Evolutionary conservation across 2,797 vertebrate genomes (phyloP).

Genomic region (Sebastes itinus): DNA sequence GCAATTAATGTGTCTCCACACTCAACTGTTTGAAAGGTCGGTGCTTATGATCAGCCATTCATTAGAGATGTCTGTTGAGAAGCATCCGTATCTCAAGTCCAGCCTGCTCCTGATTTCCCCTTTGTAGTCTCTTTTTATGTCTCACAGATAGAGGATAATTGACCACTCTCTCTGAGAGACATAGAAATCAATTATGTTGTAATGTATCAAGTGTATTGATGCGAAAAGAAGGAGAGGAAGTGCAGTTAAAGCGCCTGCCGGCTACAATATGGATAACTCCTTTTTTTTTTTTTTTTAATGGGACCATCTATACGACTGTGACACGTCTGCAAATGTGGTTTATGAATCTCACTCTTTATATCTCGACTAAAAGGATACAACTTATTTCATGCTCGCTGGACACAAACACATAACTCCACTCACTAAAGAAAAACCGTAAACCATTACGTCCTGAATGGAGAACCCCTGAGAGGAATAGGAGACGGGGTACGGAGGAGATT

Average conservation of each 20-base stretch:
- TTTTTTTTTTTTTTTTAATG: constrained; percentile 33
- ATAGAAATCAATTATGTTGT: constrained; percentile 75
- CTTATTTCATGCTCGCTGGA: constrained; percentile 38
- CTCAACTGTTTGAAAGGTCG: constrained; percentile 70
- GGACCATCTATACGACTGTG: constrained; percentile 30
- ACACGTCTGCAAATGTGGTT: constrained; percentile 39
- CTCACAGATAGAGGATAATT: constrained; percentile 70
- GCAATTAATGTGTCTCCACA: constrained; percentile 71
- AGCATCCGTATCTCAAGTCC: constrained; percentile 68
- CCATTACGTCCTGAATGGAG: constrained; percentile 6
- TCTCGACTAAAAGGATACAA: constrained; percentile 34
- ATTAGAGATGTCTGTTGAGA: constrained; percentile 76
- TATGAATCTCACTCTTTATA: constrained; percentile 47
- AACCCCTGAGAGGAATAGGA: background rate
- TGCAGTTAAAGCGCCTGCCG: constrained; percentile 51
- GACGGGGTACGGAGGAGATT: background rate
- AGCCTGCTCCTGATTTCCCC: constrained; percentile 57
- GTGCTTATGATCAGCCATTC: constrained; percentile 71
- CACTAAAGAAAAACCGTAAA: constrained; percentile 23
- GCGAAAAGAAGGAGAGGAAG: constrained; percentile 51
- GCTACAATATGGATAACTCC: constrained; percentile 45
- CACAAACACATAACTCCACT: constrained; percentile 22
- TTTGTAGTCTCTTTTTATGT: constrained; percentile 67
- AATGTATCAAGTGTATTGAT: constrained; percentile 68
- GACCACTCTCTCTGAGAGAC: constrained; percentile 69